A percentile compares a stretch with the other conserved stretches of the same genome.
Evolutionary conservation across 2,888 invertebrate genomes (phyloP).

Genomic region (Mythimna lalbum): DNA sequence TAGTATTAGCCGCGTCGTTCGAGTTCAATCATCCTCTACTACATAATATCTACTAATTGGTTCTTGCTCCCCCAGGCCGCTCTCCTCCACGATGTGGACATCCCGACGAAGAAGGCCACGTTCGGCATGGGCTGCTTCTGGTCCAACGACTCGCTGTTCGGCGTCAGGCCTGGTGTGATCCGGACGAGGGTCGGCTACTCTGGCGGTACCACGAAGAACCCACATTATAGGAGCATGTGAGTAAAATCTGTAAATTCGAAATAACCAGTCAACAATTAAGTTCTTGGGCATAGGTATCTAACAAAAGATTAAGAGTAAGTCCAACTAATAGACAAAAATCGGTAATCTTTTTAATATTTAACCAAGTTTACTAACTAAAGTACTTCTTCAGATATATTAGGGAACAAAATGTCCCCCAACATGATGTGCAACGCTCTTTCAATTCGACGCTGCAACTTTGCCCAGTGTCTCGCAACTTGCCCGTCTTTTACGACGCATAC

Average conservation of each 20-base stretch:
- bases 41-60: background rate
- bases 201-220: conserved; percentile 95
- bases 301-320: background rate
- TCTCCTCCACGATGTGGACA: conserved; percentile 92
- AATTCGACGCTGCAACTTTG: too few species aligned
- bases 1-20: too few species aligned
- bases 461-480: too few species aligned
- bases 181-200: conserved; percentile 98
- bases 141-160: conserved; percentile 96
- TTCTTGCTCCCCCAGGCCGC: conserved; percentile 71
- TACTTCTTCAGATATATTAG: too few species aligned
- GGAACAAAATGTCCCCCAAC: too few species aligned
- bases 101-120: conserved; percentile 93
- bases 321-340: background rate
- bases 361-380: background rate
- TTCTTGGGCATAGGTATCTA: background rate
- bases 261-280: background rate
- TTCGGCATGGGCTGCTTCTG: conserved; percentile 99
- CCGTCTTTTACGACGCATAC: too few species aligned
- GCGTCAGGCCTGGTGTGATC: conserved; percentile 93
- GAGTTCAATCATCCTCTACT: background rate
- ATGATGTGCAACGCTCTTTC: too few species aligned
- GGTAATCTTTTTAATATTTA: background rate
- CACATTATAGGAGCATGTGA: conserved; percentile 96
- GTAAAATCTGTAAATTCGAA: conserved; percentile 70